These are phyloP conservation scores for Enteromius viviparus DNA, from an alignment of 2,797 vertebrate species.

Conservation along the genomic window DNA sequence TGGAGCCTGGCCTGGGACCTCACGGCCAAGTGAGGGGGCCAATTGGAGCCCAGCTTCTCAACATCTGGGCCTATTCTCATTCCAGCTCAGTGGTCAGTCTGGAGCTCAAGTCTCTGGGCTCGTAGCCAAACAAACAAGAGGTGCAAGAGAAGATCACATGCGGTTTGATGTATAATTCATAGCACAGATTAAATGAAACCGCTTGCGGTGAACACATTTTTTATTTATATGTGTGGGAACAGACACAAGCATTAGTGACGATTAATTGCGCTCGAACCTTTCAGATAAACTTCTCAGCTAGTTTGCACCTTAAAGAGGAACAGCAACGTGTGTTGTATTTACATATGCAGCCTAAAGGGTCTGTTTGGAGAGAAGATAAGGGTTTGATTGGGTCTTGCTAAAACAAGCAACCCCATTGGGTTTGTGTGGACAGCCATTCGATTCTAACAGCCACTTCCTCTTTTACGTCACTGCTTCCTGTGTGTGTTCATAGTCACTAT, in stretches of 20 bases:
- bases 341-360: slow-evolving; percentile 37
- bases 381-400: slow-evolving; percentile 42
- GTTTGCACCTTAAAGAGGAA: slow-evolving; percentile 7
- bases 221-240: slow-evolving; percentile 29
- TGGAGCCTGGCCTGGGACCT: slow-evolving; percentile 71
- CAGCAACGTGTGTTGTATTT: not conserved
- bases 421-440: slow-evolving; percentile 43
- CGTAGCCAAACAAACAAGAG: slow-evolving; percentile 26
- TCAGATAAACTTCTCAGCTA: not conserved
- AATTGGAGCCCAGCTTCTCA: slow-evolving; percentile 67
- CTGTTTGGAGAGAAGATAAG: slow-evolving; percentile 44
- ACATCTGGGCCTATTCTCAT: slow-evolving; percentile 78
- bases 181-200: not conserved
- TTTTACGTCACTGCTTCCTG: slow-evolving; percentile 67
- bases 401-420: slow-evolving; percentile 49
- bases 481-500: slow-evolving; percentile 48
- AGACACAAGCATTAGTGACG: not conserved
- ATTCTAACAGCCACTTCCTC: slow-evolving; percentile 71
- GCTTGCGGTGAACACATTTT: not conserved
- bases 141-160: slow-evolving; percentile 34
- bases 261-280: not conserved
- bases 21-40: slow-evolving; percentile 68
- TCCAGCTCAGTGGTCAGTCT: slow-evolving; percentile 65
- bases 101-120: slow-evolving; percentile 8
- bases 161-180: slow-evolving; percentile 28